Evolutionary conservation across 2,888 invertebrate genomes (phyloP), one percentile per base, ranked within the genome.

Genomic region (Mamestra brassicae): DNA sequence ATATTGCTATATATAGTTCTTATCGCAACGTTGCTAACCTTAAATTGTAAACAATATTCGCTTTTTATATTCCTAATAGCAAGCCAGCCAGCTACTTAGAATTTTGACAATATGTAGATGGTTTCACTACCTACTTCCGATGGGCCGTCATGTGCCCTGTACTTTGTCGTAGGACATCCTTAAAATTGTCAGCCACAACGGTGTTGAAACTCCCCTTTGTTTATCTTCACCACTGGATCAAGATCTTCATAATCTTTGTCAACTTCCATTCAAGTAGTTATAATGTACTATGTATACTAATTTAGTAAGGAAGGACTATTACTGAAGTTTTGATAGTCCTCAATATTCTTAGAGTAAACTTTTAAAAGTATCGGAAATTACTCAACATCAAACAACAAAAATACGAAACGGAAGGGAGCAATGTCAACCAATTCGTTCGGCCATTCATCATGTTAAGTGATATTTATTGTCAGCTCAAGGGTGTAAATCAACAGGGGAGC

Each of bases 371-470:
- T 82, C 62, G 60, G 55, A 61, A 64, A 74, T 76, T 75, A 68
- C 71, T 75, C 73, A 85, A 83, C 71, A 75, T 76, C 71, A 68
- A 80, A 71, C 71, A 79, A 81, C 77, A 85, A 87, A 87, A 86
- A 85, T 80, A 83, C 79, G 66, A 74, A 86, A 86, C 90, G 91
- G 92, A 91, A 91, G 89, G 86, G 81, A 78, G 84, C 87, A 89
- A 89, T 91, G 90, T 90, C 89, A 89, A 87, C 90, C 89, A 90
- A 89, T 92, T 91, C 88, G 89, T 85, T 79, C 78, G 78, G 76
- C 87, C 84, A 90, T 93, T 87, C 85, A 91, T 92, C 90, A 90
- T 88, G 89, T 87, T 90, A 92, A 92, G 87, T 91, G 90, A 90
- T 91, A 91, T 92, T 93, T 92, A 92, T 93, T 90, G 89, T 86